Conservation (phyloP, 2,113 vertebrate species). For the Pungitius pungitius region DNA sequence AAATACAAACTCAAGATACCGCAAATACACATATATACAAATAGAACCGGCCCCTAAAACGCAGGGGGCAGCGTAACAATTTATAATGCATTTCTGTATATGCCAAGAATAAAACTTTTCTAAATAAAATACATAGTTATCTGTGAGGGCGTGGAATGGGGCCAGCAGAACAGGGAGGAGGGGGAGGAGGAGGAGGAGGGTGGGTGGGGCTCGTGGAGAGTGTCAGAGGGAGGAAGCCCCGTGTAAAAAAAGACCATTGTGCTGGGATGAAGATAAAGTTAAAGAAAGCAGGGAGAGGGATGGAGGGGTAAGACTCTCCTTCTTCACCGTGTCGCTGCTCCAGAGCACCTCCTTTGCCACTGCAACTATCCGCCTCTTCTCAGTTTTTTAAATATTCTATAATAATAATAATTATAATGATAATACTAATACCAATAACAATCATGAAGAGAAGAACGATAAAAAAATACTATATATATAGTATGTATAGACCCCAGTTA, state of each 20-base stretch:
- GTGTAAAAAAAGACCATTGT: conserved; percentile 26
- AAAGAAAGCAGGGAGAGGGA: conserved; percentile 32
- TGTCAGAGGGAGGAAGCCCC: conserved; percentile 27
- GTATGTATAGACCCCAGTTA: conserved; percentile 67
- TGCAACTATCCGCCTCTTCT: conserved; percentile 51
- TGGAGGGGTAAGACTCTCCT: conserved; percentile 54
- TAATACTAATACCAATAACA: conserved; percentile 11
- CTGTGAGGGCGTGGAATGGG: conserved; percentile 59
- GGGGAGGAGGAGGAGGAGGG: conserved; percentile 47
- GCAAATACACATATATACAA: conserved; percentile 86
- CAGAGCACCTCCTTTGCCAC: conserved; percentile 47
- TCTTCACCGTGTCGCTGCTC: conserved; percentile 47
- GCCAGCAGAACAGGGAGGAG: conserved; percentile 60
- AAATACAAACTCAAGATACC: conserved; percentile 76
- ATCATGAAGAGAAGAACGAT: conserved; percentile 12
- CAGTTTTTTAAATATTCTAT: conserved; percentile 54
- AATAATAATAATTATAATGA: conserved; percentile 57
- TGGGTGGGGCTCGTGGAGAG: conserved; percentile 19
- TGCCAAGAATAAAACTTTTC: conserved; percentile 85
- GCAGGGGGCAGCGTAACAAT: conserved; percentile 63
- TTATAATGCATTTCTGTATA: conserved; percentile 85
- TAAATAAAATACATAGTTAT: conserved; percentile 85
- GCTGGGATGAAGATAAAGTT: conserved; percentile 34
- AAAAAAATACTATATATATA: background rate
- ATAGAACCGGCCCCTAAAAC: conserved; percentile 71